Evolutionary conservation across 92 coral and sea anemone genomes (phyloP).

Genomic region (Palythoa heliodiscus): DNA sequence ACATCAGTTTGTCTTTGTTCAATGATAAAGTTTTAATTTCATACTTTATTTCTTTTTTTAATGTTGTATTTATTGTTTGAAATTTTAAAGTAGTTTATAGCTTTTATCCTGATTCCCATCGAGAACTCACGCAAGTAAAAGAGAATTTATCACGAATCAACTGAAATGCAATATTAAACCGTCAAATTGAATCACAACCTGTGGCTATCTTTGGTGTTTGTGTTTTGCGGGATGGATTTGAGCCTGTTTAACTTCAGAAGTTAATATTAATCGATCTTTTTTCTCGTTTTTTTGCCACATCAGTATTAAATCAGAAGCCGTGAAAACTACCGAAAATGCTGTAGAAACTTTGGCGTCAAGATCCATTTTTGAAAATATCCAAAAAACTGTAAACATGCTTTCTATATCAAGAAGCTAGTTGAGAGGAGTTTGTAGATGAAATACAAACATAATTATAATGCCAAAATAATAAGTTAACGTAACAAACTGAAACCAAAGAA

Average conservation of each 20-base stretch:
- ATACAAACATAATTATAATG: too few species aligned
- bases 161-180: constrained; percentile 15
- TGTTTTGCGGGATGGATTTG: not conserved
- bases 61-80: constrained; percentile 33
- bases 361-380: too few species aligned
- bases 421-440: too few species aligned
- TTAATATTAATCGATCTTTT: too few species aligned
- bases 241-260: not conserved
- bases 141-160: not conserved
- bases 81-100: not conserved
- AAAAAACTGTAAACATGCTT: too few species aligned
- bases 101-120: not conserved
- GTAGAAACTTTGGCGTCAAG: too few species aligned
- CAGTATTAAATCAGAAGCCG: too few species aligned
- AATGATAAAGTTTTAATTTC: not conserved
- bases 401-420: too few species aligned
- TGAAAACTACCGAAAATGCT: too few species aligned
- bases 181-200: not conserved
- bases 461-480: not conserved
- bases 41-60: not conserved
- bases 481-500: not conserved
- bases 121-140: not conserved
- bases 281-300: too few species aligned
- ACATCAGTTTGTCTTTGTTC: constrained; percentile 5
- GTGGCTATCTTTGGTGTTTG: not conserved